Percentiles rank a stretch among this genome's conserved stretches.
phyloP scores from a whole-genome alignment of 2,888 invertebrate genomes.

The Andricus quercusramuli region DNA sequence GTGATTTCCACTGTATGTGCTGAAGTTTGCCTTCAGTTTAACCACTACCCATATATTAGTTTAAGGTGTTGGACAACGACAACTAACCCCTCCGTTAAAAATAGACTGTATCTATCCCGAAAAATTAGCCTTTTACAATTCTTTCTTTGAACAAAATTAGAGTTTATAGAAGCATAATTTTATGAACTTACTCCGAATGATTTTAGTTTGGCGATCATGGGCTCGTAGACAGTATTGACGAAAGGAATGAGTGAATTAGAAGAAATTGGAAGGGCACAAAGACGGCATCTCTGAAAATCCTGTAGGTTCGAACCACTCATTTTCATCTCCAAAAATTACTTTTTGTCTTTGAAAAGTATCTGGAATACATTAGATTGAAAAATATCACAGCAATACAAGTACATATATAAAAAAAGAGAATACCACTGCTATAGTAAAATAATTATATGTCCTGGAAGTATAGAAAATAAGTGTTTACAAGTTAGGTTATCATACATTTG shows the following conservation, averaged over 20 bases:
- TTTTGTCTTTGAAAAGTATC: background rate
- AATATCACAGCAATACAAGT: background rate
- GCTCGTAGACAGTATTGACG: slow-evolving; percentile 15
- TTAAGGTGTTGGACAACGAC: no score
- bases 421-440: background rate
- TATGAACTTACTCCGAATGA: slow-evolving; percentile 11
- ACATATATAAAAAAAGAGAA: background rate
- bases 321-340: background rate
- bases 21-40: no score
- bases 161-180: background rate
- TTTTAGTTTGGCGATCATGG: slow-evolving; percentile 27
- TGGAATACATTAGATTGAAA: background rate
- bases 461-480: background rate
- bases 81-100: no score
- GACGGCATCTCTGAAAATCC: slow-evolving; percentile 26
- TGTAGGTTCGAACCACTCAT: background rate
- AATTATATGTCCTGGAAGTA: background rate
- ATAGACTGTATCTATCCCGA: no score
- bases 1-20: no score
- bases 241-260: slow-evolving; percentile 18
- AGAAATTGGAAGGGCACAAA: slow-evolving; percentile 36
- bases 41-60: no score
- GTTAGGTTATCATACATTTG: no score
- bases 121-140: no score
- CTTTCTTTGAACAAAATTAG: no score